Evolutionary conservation across 2,113 vertebrate species (phyloP).

Genomic region (Microtus ochrogaster): DNA sequence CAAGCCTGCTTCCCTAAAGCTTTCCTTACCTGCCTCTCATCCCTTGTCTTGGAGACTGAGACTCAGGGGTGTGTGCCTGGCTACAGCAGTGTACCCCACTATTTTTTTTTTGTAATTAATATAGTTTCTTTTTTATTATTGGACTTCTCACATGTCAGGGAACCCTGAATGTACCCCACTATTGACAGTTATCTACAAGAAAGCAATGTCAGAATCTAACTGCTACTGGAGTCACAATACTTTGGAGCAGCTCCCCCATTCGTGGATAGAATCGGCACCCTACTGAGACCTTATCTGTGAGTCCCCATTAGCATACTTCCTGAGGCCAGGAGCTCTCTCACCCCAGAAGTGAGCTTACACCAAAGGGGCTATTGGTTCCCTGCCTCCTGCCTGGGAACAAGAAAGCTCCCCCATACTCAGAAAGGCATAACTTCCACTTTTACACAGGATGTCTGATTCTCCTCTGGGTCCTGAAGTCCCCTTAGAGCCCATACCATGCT

Average conservation of each 20-base stretch:
- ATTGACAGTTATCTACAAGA: background rate
- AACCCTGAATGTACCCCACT: accelerated
- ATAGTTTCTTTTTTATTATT: too few species aligned
- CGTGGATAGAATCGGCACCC: background rate
- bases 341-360: background rate
- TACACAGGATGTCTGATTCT: background rate
- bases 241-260: background rate
- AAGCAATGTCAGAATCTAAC: too few species aligned
- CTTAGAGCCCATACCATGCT: background rate
- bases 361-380: background rate
- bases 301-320: background rate
- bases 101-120: too few species aligned
- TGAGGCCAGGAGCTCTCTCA: background rate
- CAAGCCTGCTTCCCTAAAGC: too few species aligned
- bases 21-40: background rate
- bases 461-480: background rate
- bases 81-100: background rate
- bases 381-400: background rate
- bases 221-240: background rate
- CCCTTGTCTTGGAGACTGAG: background rate
- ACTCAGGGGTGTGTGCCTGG: background rate
- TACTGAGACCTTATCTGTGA: background rate
- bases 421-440: background rate
- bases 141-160: too few species aligned
- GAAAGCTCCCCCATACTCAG: background rate